Evolutionary conservation across 1,140 invertebrate genomes (phyloP).

Genomic region (Drosophila pallidifrons): DNA sequence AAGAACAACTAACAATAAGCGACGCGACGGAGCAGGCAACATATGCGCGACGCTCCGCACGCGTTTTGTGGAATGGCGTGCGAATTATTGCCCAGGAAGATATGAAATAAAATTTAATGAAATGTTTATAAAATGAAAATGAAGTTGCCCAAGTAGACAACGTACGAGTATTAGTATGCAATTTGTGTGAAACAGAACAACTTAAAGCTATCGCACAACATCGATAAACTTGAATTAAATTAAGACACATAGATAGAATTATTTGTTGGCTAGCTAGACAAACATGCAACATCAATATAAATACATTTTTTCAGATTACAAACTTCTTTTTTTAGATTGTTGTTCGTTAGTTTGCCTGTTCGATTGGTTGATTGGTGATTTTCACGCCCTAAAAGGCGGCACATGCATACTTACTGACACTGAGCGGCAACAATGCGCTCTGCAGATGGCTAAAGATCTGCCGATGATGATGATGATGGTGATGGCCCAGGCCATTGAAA

Average conservation of each 20-base stretch:
- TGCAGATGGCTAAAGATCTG: conserved; percentile 84
- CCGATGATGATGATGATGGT: conserved; percentile 75
- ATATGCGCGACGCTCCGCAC: conserved; percentile 70
- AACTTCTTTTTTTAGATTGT: conserved; percentile 13
- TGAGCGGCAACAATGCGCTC: conserved; percentile 80
- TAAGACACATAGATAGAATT: conserved; percentile 28
- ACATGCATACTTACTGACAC: conserved; percentile 82
- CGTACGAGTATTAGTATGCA: neutral
- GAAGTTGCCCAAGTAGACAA: conserved; percentile 41
- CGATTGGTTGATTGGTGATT: neutral
- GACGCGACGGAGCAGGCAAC: conserved; percentile 51
- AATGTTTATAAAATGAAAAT: conserved; percentile 84
- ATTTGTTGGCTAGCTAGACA: conserved; percentile 28
- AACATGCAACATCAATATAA: conserved; percentile 64
- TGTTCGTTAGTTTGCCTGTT: neutral
- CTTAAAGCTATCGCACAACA: conserved; percentile 19
- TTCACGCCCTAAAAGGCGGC: neutral
- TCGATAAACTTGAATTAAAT: conserved; percentile 21
- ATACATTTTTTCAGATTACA: conserved; percentile 17
- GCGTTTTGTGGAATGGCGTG: conserved; percentile 82
- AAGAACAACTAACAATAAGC: conserved; percentile 11
- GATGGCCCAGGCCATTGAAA: conserved; percentile 76
- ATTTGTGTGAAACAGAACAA: neutral
- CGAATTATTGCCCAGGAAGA: conserved; percentile 83
- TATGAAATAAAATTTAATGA: conserved; percentile 84